Conservation (phyloP, 64 coral and sea anemone species). For the Acropora yongei region DNA sequence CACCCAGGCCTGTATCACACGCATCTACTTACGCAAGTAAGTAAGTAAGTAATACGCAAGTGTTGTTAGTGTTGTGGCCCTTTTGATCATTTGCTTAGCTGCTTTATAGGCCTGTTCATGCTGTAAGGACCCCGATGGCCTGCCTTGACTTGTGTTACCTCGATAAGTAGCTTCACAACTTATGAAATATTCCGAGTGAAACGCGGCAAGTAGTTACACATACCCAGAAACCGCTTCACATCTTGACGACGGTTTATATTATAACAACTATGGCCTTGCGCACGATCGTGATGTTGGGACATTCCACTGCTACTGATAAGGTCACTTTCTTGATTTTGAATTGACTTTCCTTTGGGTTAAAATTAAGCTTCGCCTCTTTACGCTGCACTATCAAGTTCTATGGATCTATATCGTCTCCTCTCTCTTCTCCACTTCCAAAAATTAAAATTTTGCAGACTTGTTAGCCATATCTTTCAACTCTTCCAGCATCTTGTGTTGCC, state of each 20-base stretch:
- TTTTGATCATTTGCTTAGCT: constrained; percentile 5
- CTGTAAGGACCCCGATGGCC: constrained; percentile 34
- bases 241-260: neutral
- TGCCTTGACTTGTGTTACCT: constrained; percentile 29
- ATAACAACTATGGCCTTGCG: neutral
- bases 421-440: too few relatives aligned
- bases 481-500: too few relatives aligned
- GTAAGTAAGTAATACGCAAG: constrained; percentile 44
- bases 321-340: too few relatives aligned
- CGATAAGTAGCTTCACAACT: constrained; percentile 34
- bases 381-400: too few relatives aligned
- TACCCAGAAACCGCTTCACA: constrained; percentile 55
- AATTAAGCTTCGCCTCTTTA: too few relatives aligned
- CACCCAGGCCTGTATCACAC: constrained; percentile 57
- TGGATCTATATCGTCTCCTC: too few relatives aligned
- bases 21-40: constrained; percentile 37
- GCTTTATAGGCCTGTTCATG: constrained; percentile 1
- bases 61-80: neutral
- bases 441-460: too few relatives aligned
- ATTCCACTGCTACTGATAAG: neutral
- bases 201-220: constrained; percentile 30
- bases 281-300: neutral
- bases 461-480: too few relatives aligned
- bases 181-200: constrained; percentile 3
- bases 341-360: too few relatives aligned